These are phyloP conservation scores for Melangyna quadrimaculata DNA, from an alignment of 2,888 invertebrate species.

Conservation along the genomic window DNA sequence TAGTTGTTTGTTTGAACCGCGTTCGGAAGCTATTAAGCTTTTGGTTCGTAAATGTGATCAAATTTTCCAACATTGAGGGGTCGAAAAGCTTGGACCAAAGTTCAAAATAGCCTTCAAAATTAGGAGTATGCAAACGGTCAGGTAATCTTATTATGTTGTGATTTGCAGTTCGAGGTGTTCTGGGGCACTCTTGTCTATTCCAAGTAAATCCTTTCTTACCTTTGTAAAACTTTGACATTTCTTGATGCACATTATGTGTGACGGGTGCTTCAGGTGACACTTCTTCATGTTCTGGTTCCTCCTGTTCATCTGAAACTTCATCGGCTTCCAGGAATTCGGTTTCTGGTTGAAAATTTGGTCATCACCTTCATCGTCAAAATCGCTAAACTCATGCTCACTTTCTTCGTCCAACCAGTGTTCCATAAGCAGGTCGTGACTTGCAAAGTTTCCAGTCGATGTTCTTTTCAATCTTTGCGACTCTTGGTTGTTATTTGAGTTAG, in stretches of 20 bases:
- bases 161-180: conserved; percentile 3
- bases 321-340: conserved; percentile 27
- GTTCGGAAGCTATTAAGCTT: conserved; percentile 19
- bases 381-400: conserved; percentile 14
- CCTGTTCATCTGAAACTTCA: conserved; percentile 15
- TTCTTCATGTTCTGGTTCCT: conserved; percentile 4
- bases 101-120: conserved; percentile 25
- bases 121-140: conserved; percentile 30
- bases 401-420: conserved; percentile 27
- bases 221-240: neutral
- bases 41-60: conserved; percentile 34
- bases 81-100: conserved; percentile 33
- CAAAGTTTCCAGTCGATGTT: conserved; percentile 17
- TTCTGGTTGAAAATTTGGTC: conserved; percentile 48
- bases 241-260: neutral
- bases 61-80: conserved; percentile 26
- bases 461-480: conserved; percentile 4
- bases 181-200: conserved; percentile 3
- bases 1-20: conserved; percentile 44
- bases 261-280: neutral
- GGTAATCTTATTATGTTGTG: conserved; percentile 37
- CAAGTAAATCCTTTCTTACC: neutral
- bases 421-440: conserved; percentile 35
- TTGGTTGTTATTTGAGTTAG: conserved; percentile 15
- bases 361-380: conserved; percentile 22